Conservation (phyloP, 1,140 invertebrate genomes). For the Drosophila arawakana region DNA sequence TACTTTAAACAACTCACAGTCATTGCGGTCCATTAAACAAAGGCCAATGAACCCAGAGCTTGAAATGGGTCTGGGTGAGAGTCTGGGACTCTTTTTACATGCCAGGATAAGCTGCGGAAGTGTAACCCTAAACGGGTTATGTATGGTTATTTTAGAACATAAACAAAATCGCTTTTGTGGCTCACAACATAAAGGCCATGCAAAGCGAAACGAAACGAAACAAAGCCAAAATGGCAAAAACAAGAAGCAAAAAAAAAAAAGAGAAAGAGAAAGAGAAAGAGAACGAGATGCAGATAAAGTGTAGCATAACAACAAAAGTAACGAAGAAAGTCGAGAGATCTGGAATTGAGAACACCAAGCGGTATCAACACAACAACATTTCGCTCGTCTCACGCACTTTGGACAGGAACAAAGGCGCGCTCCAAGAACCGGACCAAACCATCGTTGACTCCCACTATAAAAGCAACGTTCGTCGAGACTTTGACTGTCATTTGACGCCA, state of each 20-base stretch:
- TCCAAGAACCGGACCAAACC: conserved; percentile 72
- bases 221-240: conserved; percentile 8
- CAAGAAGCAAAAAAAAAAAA: conserved; percentile 8
- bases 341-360: conserved; percentile 69
- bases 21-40: conserved; percentile 29
- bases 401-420: conserved; percentile 77
- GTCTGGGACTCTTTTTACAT: conserved; percentile 12
- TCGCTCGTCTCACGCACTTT: conserved; percentile 71
- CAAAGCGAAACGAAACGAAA: conserved; percentile 43
- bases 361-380: conserved; percentile 45
- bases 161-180: conserved; percentile 56
- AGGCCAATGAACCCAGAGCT: conserved; percentile 41
- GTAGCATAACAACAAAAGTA: conserved; percentile 6
- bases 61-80: background rate
- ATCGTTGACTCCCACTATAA: conserved; percentile 65
- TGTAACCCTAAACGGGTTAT: conserved; percentile 43
- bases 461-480: conserved; percentile 54
- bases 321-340: conserved; percentile 76
- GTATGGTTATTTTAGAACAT: conserved; percentile 66
- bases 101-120: conserved; percentile 33
- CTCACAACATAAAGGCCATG: conserved; percentile 39
- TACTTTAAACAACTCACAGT: conserved; percentile 14
- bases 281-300: conserved; percentile 11
- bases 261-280: conserved; percentile 11
- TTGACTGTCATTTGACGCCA: conserved; percentile 76